Base-by-base conservation (phyloP, 2,113 vertebrate species). In the Myrmophylax atrothorax region DNA sequence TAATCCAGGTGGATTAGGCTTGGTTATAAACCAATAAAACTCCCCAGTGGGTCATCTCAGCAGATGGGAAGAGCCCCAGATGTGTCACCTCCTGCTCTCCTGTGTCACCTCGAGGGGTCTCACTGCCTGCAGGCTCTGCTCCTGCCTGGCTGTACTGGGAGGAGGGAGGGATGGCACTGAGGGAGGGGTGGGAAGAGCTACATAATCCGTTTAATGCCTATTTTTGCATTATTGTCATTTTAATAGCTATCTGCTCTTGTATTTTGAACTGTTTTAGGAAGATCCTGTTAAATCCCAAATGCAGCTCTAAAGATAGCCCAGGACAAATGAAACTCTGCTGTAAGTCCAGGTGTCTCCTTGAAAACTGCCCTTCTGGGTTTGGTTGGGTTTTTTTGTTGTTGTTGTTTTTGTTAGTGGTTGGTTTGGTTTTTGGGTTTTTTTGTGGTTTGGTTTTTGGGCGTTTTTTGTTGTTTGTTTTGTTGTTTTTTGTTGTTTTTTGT, bases 21-120 rank as follows among this genome's bases (percentile, higher is more conserved):
- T 59, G 33, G 63, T 40, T 91, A 33, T 56, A 90, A 93, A 79
- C 9, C 1, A 0, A 17, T 38, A 19, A 72, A 53, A 37, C n/a
- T 52, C n/a, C 38, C 49, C 40, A 6, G 11, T 35, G 40, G 28
- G 28, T 72, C 19, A 14, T 49, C 33, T 62, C 59, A 24, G 59
- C 52, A 72, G 46, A 12, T 46, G 77, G 66, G 72, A 49, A 44
- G 52, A 72, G 19, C 52, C 3, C 0, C 6, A 38, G n/a, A 78
- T 40, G 42, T 46, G 74, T 62, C 53, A 62, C 60, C 44, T 26
- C 59, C 58, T 59, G 50, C 56, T 1, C 55, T 70, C 29, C 56
- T 0, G 0, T 42, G 31, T 9, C 58, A 29, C 10, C 40, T 35
- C 40, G 9, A 3, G 0, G 3, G 56, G 29, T 2, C 37, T 8